Evolutionary conservation across 92 coral and sea anemone genomes (phyloP), one percentile per base, ranked within the genome.

Genomic region (Epizoanthus stellaris): DNA sequence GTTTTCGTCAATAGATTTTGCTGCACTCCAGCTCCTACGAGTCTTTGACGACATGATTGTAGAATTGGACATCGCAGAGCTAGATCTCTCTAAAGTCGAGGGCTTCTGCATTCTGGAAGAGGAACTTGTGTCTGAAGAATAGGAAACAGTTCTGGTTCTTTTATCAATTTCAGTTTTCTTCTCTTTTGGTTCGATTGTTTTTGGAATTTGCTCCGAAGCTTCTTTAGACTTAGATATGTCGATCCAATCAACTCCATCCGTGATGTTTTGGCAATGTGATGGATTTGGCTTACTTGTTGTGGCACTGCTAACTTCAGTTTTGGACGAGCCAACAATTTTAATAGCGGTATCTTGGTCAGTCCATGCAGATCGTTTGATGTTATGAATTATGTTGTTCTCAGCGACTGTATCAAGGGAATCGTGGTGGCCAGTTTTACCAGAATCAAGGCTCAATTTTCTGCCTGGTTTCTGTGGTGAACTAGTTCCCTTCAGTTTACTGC

Each of bases 1-100:
- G 30, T 67, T 66, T 25, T 70, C 67, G 61, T 71, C 85, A 8
- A 59, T 84, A 16, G n/a, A 67, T 71, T 40, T 77, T 9, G 84
- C 42, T 4, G 40, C 49, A 42, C 71, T 79, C 56, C 13, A 58
- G 19, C 30, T n/a, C 64, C 16, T 6, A 14, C 62, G 83, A 4
- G 59, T 43, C 34, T 54, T 79, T 43, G 60, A 6, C 0, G 82
- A 39, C 52, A 38, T 38, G 17, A 38, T 9, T 68, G 82, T 58
- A 4, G 82, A 76, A n/a, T 64, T 43, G 6, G 83, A 63, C 71
- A 38, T n/a, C 3, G 19, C 56, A 11, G 83, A 79, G 42, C 30
- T 45, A 0, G 60, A 17, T 63, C 58, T 4, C 3, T 63, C 61
- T 43, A 23, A 23, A 17, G 11, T 19, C 21, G 34, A 43, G 6